Base-by-base conservation (phyloP, 2,113 vertebrate species). In the Candoia aspera region DNA sequence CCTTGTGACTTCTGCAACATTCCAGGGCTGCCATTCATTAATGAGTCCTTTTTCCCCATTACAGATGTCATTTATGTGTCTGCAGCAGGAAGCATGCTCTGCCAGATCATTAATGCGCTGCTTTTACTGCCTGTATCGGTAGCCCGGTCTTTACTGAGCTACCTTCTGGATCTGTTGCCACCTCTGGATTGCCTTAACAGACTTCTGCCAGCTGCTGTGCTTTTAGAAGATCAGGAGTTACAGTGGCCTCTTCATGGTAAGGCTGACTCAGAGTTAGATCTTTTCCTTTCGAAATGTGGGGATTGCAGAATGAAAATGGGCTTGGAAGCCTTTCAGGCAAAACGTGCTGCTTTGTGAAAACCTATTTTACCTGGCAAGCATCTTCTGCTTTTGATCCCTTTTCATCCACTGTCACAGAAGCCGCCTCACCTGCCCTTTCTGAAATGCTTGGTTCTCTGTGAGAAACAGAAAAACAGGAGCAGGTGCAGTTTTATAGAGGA, bases 191-290 rank as follows among this genome's bases (percentile, higher is more conserved):
- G 98, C 84, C 98, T 99, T 91, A 99, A 99, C 95, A 97, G 99
- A 73, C 98, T 99, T 42, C 94, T 99, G 93, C 99, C 99, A 2
- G 99, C 99, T 23, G 99, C 99, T 8, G 95, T 97, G n/a, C 98
- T 98, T 60, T 95, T 99, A 94, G 99, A 99, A 97, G 99, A 99
- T 95, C 99, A 99, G 94, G 99, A 99, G 95, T 96, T 99, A 94
- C 99, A 99, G 96, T 99, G 99, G 99, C 99, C 99, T 86, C 98
- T 99, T 89, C 99, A 99, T 90, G 99, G 99, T 99, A 95, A 97
- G 97, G 86, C 46, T 79, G 73, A 2, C 9, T 79, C 55, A 21
- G 17, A 10, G 8, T 12, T 2, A 33, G 1, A 9, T 2, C 26
- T 26, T 55, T 9, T 6, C 2, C 49, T 17, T 68, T 37, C 3